Base-by-base conservation (phyloP, 2,113 vertebrate genomes). In the Megaceryle torquata region DNA sequence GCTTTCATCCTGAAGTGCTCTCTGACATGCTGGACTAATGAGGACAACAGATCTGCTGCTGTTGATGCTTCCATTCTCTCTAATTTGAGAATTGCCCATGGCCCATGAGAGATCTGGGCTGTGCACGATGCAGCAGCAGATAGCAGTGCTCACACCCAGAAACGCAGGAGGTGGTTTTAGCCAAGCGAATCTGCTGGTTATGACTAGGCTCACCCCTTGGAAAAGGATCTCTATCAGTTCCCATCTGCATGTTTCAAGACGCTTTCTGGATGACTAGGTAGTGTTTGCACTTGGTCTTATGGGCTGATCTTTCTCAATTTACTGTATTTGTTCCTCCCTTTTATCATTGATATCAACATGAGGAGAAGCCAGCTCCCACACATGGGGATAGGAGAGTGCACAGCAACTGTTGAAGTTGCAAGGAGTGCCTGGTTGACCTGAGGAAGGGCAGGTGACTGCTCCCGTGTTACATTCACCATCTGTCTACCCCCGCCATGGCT, bases 251-350 rank as follows among this genome's bases (percentile, higher is more conserved):
- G 0, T 81, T 88, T 28, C 68, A 67, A 60, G 80, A 67, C 0
- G 31, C 20, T 83, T 48, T 82, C 68, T 78, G 79, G 64, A 67
- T 93, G 76, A 67, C n/a, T 50, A 25, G 28, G 33, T 26, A 53
- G n/a, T 33, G 17, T 75, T 90, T 91, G 60, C 33, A 20, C 71
- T 72, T 82, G 50, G 60, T 61, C 37, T 67, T 79, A 80, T 54
- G 64, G 88, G 54, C 44, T 67, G 86, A 77, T 96, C 76, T 93
- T 93, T 93, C 86, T 86, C 76, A 90, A 26, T 57, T 85, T 85
- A 48, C 41, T 60, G 53, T 54, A 67, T 86, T 79, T 96, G 57
- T 82, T 86, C 17, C 25, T 26, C 2, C 2, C 25, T 70, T 88
- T 90, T 72, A 77, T 94, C 46, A 11, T 25, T 61, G 33, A 75